Conservation (phyloP, 1,140 invertebrate species). For the Ceratitis capitata region DNA sequence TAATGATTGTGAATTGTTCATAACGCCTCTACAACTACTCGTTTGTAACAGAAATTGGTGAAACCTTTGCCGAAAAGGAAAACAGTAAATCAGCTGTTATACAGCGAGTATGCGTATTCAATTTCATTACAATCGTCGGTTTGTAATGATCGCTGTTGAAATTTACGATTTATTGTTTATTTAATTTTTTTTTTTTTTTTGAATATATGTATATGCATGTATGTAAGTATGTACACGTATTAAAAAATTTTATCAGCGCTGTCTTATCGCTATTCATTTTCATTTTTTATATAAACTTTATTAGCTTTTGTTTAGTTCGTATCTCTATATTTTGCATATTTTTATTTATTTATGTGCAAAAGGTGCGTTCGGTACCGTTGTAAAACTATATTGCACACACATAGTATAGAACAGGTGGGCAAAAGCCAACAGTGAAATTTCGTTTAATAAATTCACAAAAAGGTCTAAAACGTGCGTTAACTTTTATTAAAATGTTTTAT, state of each 20-base stretch:
- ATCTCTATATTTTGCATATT: no score
- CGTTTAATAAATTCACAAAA: no score
- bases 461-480: no score
- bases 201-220: not conserved
- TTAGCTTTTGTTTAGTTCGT: no score
- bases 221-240: not conserved
- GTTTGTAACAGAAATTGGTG: no score
- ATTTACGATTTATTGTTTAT: not conserved
- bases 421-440: not conserved
- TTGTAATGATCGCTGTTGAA: not conserved
- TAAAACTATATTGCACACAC: not conserved
- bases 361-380: not conserved
- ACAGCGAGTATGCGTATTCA: not conserved
- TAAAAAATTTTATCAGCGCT: not conserved
- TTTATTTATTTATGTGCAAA: no score
- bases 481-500: no score
- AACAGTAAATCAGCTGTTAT: not conserved
- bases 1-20: not conserved
- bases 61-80: not conserved
- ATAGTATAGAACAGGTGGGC: not conserved
- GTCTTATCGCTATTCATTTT: not conserved
- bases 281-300: not conserved
- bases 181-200: no score
- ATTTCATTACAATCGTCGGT: not conserved
- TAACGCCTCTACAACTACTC: not conserved